A percentile compares a stretch with the other conserved stretches of the same genome.
These are phyloP conservation scores for Dinoponera quadriceps DNA, from an alignment of 1,140 invertebrate species.

Conservation along the genomic window DNA sequence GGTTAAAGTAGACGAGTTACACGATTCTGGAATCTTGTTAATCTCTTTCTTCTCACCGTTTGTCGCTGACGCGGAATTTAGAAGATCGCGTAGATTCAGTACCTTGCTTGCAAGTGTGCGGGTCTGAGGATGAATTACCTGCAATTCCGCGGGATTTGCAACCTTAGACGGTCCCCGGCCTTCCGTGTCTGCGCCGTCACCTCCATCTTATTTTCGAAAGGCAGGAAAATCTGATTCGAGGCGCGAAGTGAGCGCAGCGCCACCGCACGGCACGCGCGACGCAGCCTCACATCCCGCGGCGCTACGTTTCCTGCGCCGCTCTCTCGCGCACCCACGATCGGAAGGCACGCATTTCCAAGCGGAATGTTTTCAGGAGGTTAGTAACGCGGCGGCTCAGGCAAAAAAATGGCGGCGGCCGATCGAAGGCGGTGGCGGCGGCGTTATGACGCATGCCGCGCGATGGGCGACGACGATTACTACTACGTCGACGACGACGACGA, in stretches of 20 bases:
- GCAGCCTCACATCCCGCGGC: not conserved
- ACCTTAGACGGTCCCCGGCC: too few relatives aligned
- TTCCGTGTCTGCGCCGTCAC: too few relatives aligned
- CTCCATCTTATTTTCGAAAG: not conserved
- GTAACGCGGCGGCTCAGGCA: constrained; percentile 70
- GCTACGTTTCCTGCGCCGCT: constrained; percentile 33
- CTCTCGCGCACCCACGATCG: constrained; percentile 56
- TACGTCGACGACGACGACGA: constrained; percentile 7
- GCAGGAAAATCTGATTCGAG: not conserved
- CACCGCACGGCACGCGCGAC: too few relatives aligned
- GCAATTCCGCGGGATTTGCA: too few relatives aligned
- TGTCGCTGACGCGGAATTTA: too few relatives aligned
- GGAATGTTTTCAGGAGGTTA: constrained; percentile 75
- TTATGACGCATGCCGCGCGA: constrained; percentile 74
- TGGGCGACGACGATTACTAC: constrained; percentile 28
- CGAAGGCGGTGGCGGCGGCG: constrained; percentile 68
- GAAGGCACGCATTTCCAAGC: constrained; percentile 56
- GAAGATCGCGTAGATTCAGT: too few relatives aligned
- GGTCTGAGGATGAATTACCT: too few relatives aligned
- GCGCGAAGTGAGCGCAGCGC: too few relatives aligned
- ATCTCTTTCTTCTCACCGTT: too few relatives aligned
- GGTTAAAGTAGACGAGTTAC: too few relatives aligned
- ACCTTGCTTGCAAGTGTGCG: too few relatives aligned
- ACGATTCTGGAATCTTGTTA: too few relatives aligned
- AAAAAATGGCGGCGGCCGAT: constrained; percentile 78